A percentile compares a stretch with the other conserved stretches of the same genome.
These are phyloP conservation scores for Astropecten irregularis DNA, from an alignment of 53 echinoderm and acorn worm genomes.

Conservation along the genomic window DNA sequence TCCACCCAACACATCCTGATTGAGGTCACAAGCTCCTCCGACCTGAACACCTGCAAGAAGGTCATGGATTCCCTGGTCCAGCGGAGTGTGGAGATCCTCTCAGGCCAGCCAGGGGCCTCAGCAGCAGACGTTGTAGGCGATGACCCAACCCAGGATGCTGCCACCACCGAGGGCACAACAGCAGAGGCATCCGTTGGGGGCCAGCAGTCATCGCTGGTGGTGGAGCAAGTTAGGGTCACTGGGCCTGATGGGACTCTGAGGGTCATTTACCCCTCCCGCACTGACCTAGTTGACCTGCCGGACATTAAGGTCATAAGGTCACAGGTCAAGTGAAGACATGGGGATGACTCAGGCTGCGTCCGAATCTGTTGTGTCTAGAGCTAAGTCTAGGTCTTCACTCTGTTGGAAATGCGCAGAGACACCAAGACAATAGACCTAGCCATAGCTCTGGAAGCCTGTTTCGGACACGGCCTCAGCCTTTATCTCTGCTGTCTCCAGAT, in stretches of 20 bases:
- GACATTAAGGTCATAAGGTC: constrained; percentile 48
- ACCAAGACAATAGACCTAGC: too few species aligned
- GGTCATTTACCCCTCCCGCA: constrained; percentile 85
- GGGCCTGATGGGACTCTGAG: constrained; percentile 72
- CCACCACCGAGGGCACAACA: background rate
- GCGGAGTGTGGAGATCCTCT: constrained; percentile 72
- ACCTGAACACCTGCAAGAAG: constrained; percentile 82
- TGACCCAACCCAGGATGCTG: constrained; percentile 15
- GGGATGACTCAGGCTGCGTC: too few species aligned
- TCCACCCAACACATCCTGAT: constrained; percentile 80
- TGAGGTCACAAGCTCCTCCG: constrained; percentile 90
- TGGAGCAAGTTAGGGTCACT: constrained; percentile 76
- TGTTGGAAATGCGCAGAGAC: too few species aligned
- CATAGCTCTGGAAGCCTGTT: too few species aligned
- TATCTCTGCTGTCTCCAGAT: too few species aligned
- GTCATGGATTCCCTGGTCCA: constrained; percentile 86
- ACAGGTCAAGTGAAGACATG: background rate
- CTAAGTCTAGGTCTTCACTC: too few species aligned
- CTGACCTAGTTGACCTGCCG: constrained; percentile 65
- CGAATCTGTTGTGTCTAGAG: too few species aligned
- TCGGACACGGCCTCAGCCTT: too few species aligned
- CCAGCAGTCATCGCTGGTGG: constrained; percentile 21
- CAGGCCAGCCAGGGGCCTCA: constrained; percentile 8
- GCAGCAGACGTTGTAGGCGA: background rate
- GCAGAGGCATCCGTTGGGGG: background rate